Evolutionary conservation across 2,888 invertebrate genomes (phyloP).

Genomic region (Polyommatus icarus): DNA sequence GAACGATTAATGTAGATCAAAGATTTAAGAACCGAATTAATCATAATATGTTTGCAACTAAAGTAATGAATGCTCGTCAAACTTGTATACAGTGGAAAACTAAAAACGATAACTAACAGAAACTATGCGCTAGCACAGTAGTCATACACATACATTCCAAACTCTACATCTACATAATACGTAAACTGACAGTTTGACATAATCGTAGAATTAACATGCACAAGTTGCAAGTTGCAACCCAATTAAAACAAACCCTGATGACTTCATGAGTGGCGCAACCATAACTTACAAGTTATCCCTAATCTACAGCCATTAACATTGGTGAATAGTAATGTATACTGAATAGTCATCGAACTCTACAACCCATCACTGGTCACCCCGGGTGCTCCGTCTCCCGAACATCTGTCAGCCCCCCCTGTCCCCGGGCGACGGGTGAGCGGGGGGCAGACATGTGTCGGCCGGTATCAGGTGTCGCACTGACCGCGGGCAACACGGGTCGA

Average conservation of each 20-base stretch:
- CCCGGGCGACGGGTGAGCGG: neutral
- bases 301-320: neutral
- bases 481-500: slow-evolving; percentile 71
- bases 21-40: too few relatives aligned
- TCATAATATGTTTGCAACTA: too few relatives aligned
- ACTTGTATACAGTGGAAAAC: neutral
- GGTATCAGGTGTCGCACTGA: slow-evolving; percentile 76
- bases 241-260: neutral
- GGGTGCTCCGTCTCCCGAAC: neutral
- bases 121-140: too few relatives aligned
- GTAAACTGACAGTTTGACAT: too few relatives aligned
- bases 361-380: neutral
- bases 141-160: too few relatives aligned
- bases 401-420: neutral
- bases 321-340: neutral
- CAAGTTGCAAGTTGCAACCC: too few relatives aligned
- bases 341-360: neutral
- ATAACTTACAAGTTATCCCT: neutral
- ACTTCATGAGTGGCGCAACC: neutral
- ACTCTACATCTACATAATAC: too few relatives aligned
- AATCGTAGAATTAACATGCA: too few relatives aligned
- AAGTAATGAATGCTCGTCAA: neutral
- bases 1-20: too few relatives aligned
- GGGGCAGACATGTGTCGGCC: slow-evolving; percentile 47
- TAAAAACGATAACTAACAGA: too few relatives aligned